Evolutionary conservation across 1,140 invertebrate genomes (phyloP).

Genomic region (Formica selysi): DNA sequence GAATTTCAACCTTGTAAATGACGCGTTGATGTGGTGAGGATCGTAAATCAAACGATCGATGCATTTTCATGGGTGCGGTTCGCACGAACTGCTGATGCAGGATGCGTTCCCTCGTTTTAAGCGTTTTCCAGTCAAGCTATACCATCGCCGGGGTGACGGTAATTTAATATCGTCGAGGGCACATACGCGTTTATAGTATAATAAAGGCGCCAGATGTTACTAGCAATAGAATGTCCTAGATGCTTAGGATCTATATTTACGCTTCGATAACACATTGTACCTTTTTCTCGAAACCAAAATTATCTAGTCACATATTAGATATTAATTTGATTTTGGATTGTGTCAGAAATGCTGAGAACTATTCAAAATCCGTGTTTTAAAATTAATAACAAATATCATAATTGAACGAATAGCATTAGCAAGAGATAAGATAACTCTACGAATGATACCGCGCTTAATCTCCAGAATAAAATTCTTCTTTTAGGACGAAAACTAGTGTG

Average conservation of each 20-base stretch:
- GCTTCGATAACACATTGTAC: neutral
- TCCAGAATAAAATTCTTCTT: neutral
- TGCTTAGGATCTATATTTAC: neutral
- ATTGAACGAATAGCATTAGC: neutral
- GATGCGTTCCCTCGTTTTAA: constrained; percentile 39
- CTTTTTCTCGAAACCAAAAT: neutral
- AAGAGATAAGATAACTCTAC: neutral
- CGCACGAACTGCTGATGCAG: constrained; percentile 19
- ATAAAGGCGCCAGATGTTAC: constrained; percentile 39
- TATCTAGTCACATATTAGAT: too few relatives aligned
- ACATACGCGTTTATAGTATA: constrained; percentile 34
- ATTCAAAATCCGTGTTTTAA: neutral
- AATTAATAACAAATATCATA: neutral
- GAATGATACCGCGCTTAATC: neutral
- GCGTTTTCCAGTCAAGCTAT: constrained; percentile 18
- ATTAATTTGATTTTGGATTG: neutral
- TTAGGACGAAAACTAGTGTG: neutral
- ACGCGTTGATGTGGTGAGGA: constrained; percentile 22
- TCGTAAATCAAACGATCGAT: constrained; percentile 48
- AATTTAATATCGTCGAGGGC: constrained; percentile 38
- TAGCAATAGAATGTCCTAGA: neutral
- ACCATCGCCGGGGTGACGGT: constrained; percentile 27
- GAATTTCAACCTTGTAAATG: neutral
- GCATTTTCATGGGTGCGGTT: constrained; percentile 52
- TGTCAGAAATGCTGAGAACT: too few relatives aligned